phyloP scores from a whole-genome alignment of 2,113 vertebrate genomes.

The Atractosteus spatula region DNA sequence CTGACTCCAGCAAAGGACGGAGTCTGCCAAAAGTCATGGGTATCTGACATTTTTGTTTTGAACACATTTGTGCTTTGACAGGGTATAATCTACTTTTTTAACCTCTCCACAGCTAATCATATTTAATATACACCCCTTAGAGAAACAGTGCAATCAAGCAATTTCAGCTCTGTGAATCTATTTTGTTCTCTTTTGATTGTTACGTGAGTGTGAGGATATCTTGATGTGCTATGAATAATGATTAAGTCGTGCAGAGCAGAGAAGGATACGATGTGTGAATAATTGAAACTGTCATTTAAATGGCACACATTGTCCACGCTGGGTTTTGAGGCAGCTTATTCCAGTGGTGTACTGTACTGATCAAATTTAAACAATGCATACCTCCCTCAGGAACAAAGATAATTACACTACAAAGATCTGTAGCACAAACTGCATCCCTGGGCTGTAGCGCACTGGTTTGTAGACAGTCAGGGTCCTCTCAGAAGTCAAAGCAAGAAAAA shows the following conservation, averaged over 20 bases:
- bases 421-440: too few relatives aligned
- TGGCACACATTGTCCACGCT: background rate
- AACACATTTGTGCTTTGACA: too few relatives aligned
- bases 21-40: conserved; percentile 83
- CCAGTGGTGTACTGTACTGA: background rate
- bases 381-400: background rate
- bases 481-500: too few relatives aligned
- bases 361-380: background rate
- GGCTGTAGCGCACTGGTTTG: too few relatives aligned
- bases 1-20: conserved; percentile 78
- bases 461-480: too few relatives aligned
- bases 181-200: too few relatives aligned
- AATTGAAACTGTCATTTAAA: background rate
- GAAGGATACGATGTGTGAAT: background rate
- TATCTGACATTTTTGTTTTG: conserved; percentile 31
- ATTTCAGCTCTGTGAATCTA: background rate
- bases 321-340: background rate
- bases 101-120: too few relatives aligned
- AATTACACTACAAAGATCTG: background rate
- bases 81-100: too few relatives aligned
- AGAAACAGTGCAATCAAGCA: too few relatives aligned
- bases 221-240: background rate
- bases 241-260: background rate
- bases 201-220: too few relatives aligned
- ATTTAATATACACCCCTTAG: too few relatives aligned